Conservation (phyloP, 2,888 invertebrate genomes). For the Volucella inflata region DNA sequence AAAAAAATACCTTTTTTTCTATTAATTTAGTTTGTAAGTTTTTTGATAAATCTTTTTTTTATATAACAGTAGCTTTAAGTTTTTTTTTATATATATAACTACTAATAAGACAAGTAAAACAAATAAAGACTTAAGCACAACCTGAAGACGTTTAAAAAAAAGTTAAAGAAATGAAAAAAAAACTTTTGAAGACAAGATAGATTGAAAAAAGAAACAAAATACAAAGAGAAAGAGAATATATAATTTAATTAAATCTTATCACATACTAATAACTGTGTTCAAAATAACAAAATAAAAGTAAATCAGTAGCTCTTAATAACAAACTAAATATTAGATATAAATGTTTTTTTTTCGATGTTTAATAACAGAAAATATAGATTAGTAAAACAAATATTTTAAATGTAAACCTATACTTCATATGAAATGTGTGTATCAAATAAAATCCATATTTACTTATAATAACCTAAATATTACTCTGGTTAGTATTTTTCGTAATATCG, state of each 20-base stretch:
- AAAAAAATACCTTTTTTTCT: not conserved
- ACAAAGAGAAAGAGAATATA: slow-evolving; percentile 6
- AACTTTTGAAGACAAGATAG: slow-evolving; percentile 36
- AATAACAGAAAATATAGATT: slow-evolving; percentile 15
- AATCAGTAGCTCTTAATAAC: slow-evolving; percentile 18
- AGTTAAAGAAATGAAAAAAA: slow-evolving; percentile 2
- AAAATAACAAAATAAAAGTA: slow-evolving; percentile 38
- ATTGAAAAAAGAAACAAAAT: not conserved
- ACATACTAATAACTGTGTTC: slow-evolving; percentile 58
- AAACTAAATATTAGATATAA: slow-evolving; percentile 33
- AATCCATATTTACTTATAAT: slow-evolving; percentile 46
- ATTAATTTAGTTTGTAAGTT: slow-evolving; percentile 49
- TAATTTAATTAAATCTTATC: slow-evolving; percentile 20
- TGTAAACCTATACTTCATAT: slow-evolving; percentile 36
- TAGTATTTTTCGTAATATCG: slow-evolving; percentile 35
- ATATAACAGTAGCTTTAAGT: slow-evolving; percentile 34
- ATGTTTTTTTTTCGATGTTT: slow-evolving; percentile 43
- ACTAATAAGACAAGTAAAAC: slow-evolving; percentile 13
- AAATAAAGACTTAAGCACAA: slow-evolving; percentile 62
- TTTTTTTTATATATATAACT: slow-evolving; percentile 19
- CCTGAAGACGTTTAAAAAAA: slow-evolving; percentile 41
- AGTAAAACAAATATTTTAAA: slow-evolving; percentile 20
- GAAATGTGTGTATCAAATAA: slow-evolving; percentile 47
- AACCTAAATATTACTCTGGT: slow-evolving; percentile 47
- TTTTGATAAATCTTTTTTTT: slow-evolving; percentile 47